Base-by-base conservation (phyloP, 1,140 invertebrate genomes). In the Bombus cullumanus region DNA sequence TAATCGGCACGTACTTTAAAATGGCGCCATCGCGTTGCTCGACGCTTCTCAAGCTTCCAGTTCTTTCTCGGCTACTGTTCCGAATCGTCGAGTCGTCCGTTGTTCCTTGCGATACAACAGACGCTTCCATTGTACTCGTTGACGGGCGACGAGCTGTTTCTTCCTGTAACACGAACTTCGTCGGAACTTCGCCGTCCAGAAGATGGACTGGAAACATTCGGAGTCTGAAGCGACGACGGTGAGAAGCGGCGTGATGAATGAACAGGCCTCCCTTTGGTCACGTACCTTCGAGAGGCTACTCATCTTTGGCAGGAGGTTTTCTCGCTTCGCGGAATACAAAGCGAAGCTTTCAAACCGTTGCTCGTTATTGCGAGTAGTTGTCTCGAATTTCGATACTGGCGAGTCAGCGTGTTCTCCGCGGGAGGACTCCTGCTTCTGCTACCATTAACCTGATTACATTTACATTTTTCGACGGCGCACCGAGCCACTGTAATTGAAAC, bases 1-100 rank as follows among this genome's bases (percentile, higher is more conserved):
- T 80, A 34, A 59, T 59, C 37, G 66, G 39, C 87, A 85, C 74
- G 69, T 62, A 85, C 62, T 89, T 89, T 86, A 86, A 89, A 86
- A 78, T 22, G 37, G 1, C 75, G 75, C 28, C 37, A n/a, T 59
- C 28, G 57, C 6, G 57, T 41, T 31, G 57, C n/a, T 41, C 34
- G 34, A 39, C 37, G 74, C 5, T 22, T 39, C 12, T 81, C 43
- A 66, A 3, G n/a, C n/a, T 9, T n/a, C 10, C 47, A 41, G 57
- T 37, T 69, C 62, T 64, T 68, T 66, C 59, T n/a, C 57, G 28
- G 25, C 64, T 31, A 8, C 15, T 25, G n/a, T 66, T 86, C 75
- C 78, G 53, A 69, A 39, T 31, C 41, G 22, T 59, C 59, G 69
- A 47, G 22, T 25, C 22, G 28, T n/a, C 15, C 22, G 37, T 53